These are phyloP conservation scores for Threskiornis aethiopicus DNA, from an alignment of 2,797 vertebrate species.

Conservation along the genomic window DNA sequence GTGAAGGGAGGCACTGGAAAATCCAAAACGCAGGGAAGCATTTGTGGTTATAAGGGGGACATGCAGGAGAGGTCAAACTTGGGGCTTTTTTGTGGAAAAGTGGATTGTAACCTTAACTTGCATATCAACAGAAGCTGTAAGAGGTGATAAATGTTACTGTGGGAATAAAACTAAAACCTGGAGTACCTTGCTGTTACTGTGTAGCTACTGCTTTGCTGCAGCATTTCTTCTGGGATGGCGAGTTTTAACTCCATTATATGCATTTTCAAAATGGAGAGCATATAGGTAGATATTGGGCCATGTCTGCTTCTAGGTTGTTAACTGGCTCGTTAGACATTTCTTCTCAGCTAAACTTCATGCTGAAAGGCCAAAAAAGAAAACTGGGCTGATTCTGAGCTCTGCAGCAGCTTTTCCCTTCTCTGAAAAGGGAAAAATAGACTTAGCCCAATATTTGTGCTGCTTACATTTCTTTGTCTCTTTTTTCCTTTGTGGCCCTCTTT, in stretches of 20 bases:
- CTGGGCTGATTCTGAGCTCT: neutral
- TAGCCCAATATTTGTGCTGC: neutral
- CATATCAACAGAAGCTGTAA: neutral
- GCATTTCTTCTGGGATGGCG: neutral
- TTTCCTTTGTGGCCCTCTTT: neutral
- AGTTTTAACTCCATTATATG: neutral
- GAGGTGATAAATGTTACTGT: neutral
- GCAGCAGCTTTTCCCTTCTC: neutral
- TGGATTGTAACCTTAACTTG: neutral
- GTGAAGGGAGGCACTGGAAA: neutral
- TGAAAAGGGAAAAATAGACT: neutral
- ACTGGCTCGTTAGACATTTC: neutral
- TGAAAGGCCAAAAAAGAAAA: neutral
- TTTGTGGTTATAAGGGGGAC: neutral
- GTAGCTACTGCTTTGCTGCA: neutral
- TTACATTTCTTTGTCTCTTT: neutral
- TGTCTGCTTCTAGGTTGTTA: neutral
- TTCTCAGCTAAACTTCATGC: neutral
- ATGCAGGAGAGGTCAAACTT: neutral
- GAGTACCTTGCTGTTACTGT: neutral
- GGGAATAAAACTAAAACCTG: neutral
- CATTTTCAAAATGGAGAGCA: neutral
- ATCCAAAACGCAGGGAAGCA: neutral
- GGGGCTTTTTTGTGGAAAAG: neutral
- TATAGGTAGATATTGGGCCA: neutral